phyloP scores from a whole-genome alignment of 2,888 invertebrate genomes.

The Mesorhabditis belari region DNA sequence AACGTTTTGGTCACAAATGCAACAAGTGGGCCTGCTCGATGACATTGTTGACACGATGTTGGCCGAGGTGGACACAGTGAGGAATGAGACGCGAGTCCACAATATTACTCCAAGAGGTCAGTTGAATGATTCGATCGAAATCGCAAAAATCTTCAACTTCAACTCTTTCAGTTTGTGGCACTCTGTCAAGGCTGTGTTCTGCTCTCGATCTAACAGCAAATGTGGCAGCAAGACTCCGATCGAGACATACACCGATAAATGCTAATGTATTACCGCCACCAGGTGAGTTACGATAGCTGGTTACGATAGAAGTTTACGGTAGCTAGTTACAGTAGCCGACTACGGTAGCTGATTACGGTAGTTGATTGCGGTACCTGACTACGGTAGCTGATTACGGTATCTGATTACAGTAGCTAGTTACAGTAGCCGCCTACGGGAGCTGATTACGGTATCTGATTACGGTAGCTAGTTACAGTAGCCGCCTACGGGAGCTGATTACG shows the following conservation, averaged over 20 bases:
- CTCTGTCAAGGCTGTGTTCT: neutral
- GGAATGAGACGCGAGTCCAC: neutral
- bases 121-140: constrained; percentile 4
- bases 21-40: constrained; percentile 38
- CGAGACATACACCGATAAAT: neutral
- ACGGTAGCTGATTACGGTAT: neutral
- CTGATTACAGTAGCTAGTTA: neutral
- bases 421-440: neutral
- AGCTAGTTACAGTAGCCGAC: no score
- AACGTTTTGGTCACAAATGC: constrained; percentile 40
- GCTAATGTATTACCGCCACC: neutral
- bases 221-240: neutral
- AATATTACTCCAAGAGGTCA: neutral
- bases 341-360: neutral
- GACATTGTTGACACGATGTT: constrained; percentile 32
- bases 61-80: neutral
- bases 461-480: neutral
- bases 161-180: neutral
- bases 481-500: no score
- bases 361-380: neutral
- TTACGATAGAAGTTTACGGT: neutral
- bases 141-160: no score
- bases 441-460: neutral
- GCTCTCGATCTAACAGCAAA: neutral
- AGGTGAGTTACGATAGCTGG: neutral